These are phyloP conservation scores for Poeciliopsis turneri DNA, from an alignment of 2,797 vertebrate species.

Conservation along the genomic window DNA sequence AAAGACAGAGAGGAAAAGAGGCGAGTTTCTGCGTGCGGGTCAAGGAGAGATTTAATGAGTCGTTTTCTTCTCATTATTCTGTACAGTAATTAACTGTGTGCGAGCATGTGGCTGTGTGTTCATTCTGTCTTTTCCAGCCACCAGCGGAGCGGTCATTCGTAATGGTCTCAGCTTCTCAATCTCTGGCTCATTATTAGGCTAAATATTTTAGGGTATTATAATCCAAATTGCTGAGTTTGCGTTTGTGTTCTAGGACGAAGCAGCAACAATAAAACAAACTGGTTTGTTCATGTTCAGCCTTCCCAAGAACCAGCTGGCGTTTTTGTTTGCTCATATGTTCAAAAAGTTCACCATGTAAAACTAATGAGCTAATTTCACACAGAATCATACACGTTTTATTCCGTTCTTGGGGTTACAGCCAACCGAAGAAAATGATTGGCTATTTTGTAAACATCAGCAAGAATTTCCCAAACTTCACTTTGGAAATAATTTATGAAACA, in stretches of 20 bases:
- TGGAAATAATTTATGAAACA: neutral
- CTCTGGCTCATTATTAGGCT: neutral
- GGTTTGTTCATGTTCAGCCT: neutral
- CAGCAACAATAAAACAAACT: neutral
- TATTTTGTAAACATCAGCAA: neutral
- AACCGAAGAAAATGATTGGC: neutral
- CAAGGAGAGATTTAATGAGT: slow-evolving; percentile 79
- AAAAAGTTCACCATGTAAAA: neutral
- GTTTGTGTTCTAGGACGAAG: neutral
- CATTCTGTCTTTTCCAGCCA: slow-evolving; percentile 4
- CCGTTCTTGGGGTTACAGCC: neutral
- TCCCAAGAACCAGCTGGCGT: neutral
- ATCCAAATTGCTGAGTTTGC: neutral
- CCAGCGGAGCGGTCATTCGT: slow-evolving; percentile 24
- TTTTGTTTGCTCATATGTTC: neutral
- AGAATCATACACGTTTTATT: neutral
- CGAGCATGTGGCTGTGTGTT: slow-evolving; percentile 33
- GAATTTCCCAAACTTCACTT: neutral
- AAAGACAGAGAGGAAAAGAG: slow-evolving; percentile 22
- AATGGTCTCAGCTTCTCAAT: neutral
- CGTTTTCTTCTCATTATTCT: slow-evolving; percentile 73
- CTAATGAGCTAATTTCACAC: neutral
- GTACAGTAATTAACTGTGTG: slow-evolving; percentile 66
- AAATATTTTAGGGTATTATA: neutral
- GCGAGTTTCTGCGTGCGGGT: slow-evolving; percentile 42